Evolutionary conservation across 2,113 vertebrate genomes (phyloP).

Genomic region (Corvus hawaiiensis): DNA sequence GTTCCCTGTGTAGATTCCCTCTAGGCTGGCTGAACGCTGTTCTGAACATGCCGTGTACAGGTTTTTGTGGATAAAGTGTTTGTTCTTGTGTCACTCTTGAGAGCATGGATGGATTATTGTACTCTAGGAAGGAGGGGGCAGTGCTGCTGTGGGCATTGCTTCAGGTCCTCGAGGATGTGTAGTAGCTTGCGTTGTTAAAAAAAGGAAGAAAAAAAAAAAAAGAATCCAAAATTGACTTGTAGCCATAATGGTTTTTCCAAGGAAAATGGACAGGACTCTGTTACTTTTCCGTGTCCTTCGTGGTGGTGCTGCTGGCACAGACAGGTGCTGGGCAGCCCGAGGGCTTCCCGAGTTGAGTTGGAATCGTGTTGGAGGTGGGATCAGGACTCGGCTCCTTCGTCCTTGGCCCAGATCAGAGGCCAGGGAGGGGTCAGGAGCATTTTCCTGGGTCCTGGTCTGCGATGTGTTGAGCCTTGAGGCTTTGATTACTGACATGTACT

Average conservation of each 20-base stretch:
- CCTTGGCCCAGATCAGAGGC: background rate
- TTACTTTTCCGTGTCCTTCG: background rate
- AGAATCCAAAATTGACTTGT: background rate
- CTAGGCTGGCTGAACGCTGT: conserved; percentile 42
- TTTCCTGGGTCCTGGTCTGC: background rate
- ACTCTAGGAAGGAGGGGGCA: conserved; percentile 42
- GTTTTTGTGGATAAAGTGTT: conserved; percentile 64
- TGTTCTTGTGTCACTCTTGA: conserved; percentile 59
- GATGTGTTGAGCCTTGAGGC: background rate
- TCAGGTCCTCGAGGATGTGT: conserved; percentile 53
- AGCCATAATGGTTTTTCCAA: conserved; percentile 38
- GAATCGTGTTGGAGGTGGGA: background rate
- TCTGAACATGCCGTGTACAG: conserved; percentile 55
- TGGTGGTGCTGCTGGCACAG: background rate
- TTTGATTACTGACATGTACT: background rate
- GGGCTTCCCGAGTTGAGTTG: background rate
- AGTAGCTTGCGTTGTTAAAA: conserved; percentile 32
- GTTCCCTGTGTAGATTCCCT: conserved; percentile 45
- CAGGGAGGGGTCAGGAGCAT: background rate
- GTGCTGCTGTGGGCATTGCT: conserved; percentile 34
- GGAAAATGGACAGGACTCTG: background rate
- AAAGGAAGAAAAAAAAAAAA: background rate
- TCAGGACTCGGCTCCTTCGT: background rate
- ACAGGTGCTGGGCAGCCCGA: background rate
- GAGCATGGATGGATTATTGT: conserved; percentile 57